phyloP scores from a whole-genome alignment of 1,140 invertebrate species.

The Pectinophora gossypiella region DNA sequence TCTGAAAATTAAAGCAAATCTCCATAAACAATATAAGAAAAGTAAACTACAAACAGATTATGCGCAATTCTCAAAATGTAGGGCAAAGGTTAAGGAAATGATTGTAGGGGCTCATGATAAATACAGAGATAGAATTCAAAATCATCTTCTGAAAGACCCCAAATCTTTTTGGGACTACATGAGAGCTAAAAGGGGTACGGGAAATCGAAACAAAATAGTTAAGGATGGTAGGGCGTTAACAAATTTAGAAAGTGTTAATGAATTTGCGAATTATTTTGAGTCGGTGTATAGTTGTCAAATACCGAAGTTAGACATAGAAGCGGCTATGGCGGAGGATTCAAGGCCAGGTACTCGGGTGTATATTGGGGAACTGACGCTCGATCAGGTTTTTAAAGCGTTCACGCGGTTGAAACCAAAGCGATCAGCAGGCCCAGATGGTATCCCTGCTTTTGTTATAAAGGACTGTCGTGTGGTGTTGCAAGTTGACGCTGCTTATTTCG shows the following conservation, averaged over 20 bases:
- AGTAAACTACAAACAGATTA: not conserved
- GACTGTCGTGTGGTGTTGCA: not conserved
- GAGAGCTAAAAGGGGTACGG: not conserved
- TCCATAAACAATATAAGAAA: not conserved
- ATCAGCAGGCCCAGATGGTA: not conserved
- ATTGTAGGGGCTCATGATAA: not conserved
- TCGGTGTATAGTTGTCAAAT: not conserved
- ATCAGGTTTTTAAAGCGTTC: too few relatives aligned
- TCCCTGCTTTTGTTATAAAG: not conserved
- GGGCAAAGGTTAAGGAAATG: not conserved
- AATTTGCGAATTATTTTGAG: not conserved
- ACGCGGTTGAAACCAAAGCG: too few relatives aligned
- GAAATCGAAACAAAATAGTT: not conserved
- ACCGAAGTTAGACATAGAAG: not conserved
- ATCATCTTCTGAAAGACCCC: not conserved
- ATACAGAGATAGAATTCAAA: not conserved
- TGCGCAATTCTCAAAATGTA: not conserved
- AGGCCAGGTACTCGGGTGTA: too few relatives aligned
- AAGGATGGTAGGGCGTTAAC: not conserved
- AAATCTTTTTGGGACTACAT: slow-evolving; percentile 1
- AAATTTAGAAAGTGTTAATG: not conserved
- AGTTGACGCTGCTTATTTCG: not conserved
- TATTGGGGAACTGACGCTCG: too few relatives aligned
- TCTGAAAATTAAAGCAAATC: too few relatives aligned
- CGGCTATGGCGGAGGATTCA: too few relatives aligned